Conservation (phyloP, 2,888 invertebrate genomes). For the Anoncus sp. region DNA sequence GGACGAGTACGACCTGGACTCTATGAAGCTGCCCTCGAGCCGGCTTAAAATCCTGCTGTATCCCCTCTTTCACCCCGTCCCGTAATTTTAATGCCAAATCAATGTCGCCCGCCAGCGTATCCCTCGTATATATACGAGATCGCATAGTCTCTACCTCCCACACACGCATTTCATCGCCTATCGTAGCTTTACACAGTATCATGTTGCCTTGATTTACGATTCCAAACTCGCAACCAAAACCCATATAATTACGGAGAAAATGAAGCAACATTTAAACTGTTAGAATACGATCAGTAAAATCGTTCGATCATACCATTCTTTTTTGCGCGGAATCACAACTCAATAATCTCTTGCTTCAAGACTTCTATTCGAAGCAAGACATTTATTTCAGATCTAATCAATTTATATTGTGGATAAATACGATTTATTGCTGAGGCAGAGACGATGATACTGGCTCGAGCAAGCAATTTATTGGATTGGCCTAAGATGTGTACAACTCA, state of each 20-base stretch:
- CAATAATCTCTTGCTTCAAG: not conserved
- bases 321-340: not conserved
- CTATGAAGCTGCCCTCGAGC: constrained; percentile 41
- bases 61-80: constrained; percentile 13
- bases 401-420: not conserved
- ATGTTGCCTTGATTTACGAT: not conserved
- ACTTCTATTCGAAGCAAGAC: not conserved
- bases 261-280: not conserved
- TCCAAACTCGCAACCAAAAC: not conserved
- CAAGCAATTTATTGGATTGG: constrained; percentile 2
- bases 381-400: not conserved
- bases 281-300: not conserved
- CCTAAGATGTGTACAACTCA: not conserved
- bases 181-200: not conserved
- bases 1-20: constrained; percentile 8
- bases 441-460: not conserved
- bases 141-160: not conserved
- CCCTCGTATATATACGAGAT: constrained; percentile 17
- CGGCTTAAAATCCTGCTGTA: constrained; percentile 38
- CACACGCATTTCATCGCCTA: not conserved
- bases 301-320: not conserved
- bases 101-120: constrained; percentile 64
- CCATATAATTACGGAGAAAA: too few species aligned
- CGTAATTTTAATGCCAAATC: constrained; percentile 69
- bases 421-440: not conserved